Evolutionary conservation across 2,113 vertebrate genomes (phyloP).

Genomic region (Silurus meridionalis): DNA sequence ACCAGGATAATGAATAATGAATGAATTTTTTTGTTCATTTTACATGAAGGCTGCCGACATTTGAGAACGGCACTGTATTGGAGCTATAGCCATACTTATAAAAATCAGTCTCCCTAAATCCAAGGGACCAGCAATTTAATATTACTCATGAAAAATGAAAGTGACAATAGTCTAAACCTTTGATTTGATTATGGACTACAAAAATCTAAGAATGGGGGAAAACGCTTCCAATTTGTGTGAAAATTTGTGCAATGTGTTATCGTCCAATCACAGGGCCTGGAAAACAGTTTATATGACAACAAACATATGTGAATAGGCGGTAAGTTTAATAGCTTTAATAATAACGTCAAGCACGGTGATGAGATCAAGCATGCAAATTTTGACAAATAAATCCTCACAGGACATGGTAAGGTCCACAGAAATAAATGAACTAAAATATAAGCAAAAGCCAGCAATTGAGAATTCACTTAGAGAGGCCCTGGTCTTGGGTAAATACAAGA

Average conservation of each 20-base stretch:
- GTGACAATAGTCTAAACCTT: too few relatives aligned
- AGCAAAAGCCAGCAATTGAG: conserved; percentile 12
- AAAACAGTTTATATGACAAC: too few relatives aligned
- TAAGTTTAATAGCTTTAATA: neutral
- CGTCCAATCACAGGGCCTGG: too few relatives aligned
- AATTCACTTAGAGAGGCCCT: conserved; percentile 32
- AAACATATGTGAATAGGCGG: too few relatives aligned
- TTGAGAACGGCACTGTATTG: neutral
- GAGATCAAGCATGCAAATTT: neutral
- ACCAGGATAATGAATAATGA: neutral
- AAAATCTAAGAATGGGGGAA: too few relatives aligned
- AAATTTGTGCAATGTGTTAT: too few relatives aligned
- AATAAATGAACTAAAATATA: neutral
- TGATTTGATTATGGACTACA: too few relatives aligned
- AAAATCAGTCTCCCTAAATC: neutral
- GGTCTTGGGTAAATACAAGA: conserved; percentile 26
- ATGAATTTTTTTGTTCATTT: neutral
- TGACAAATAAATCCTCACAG: neutral
- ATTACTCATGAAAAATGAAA: too few relatives aligned
- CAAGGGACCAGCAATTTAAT: too few relatives aligned
- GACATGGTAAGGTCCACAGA: neutral
- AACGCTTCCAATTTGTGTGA: too few relatives aligned
- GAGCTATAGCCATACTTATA: neutral
- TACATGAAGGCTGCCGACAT: neutral
- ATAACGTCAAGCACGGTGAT: neutral